Percentiles rank a stretch among this genome's conserved stretches.
Conservation (phyloP, 2,113 vertebrate species). For the Paramisgurnus dabryanus region DNA sequence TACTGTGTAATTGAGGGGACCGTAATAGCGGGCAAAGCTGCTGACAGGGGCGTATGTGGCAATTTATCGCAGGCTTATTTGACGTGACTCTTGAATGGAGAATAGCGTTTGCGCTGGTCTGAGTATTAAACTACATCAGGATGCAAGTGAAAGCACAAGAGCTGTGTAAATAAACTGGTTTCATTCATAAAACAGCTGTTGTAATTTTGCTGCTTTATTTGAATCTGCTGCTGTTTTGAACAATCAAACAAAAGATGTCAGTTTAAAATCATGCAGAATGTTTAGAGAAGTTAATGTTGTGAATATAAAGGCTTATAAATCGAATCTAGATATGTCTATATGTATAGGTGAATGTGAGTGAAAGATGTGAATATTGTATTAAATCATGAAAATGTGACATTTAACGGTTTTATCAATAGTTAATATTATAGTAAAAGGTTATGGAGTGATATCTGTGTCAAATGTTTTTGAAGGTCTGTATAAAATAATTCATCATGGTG, state of each 20-base stretch:
- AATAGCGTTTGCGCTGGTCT: no score
- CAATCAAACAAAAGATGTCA: constrained; percentile 30
- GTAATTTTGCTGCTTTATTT: constrained; percentile 57
- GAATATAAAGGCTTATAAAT: background rate
- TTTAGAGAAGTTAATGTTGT: background rate
- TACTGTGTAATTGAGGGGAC: background rate
- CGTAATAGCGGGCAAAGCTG: background rate
- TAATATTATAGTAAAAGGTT: background rate
- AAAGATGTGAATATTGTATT: constrained; percentile 3
- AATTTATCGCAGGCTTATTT: background rate
- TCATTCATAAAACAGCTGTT: constrained; percentile 57
- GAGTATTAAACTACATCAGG: background rate
- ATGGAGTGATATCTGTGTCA: background rate
- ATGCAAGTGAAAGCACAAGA: background rate
- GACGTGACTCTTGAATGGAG: background rate
- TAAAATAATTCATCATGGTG: background rate
- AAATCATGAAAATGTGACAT: background rate
- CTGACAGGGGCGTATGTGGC: background rate
- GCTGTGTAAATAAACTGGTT: constrained; percentile 21
- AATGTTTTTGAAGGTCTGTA: constrained; percentile 1
- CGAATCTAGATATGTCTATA: background rate
- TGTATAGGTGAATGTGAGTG: background rate
- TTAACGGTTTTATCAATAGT: background rate
- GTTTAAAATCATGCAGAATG: background rate
- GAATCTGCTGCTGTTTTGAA: constrained; percentile 42